phyloP scores from a whole-genome alignment of 2,888 invertebrate species.

The Lumbricus terrestris region DNA sequence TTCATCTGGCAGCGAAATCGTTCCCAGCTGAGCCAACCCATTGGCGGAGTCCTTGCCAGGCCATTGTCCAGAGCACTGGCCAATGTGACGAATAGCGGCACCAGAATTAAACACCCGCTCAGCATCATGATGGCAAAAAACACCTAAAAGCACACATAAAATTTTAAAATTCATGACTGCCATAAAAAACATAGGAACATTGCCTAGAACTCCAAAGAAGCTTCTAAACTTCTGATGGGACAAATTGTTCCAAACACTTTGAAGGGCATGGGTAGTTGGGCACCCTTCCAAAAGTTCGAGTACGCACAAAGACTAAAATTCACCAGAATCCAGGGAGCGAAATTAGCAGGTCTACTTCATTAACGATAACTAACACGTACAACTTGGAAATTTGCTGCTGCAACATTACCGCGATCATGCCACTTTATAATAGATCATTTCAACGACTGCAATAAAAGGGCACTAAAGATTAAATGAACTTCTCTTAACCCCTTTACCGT shows the following conservation, averaged over 20 bases:
- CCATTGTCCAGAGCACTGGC: constrained; percentile 49
- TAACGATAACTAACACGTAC: not conserved
- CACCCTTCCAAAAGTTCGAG: not conserved
- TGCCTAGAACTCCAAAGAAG: not conserved
- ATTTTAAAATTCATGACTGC: not conserved
- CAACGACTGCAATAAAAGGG: not conserved
- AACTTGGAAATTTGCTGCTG: not conserved
- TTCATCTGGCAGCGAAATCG: constrained; percentile 53
- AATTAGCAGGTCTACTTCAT: too few species aligned
- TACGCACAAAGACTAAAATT: not conserved
- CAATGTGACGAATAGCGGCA: not conserved
- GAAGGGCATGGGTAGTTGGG: not conserved
- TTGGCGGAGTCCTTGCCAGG: constrained; percentile 55
- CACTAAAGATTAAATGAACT: not conserved
- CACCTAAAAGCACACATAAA: not conserved
- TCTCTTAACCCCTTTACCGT: too few species aligned
- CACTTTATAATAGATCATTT: not conserved
- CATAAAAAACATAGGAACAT: not conserved
- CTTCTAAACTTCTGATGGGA: not conserved
- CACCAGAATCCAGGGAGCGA: not conserved
- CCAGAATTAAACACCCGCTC: not conserved
- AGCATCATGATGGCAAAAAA: not conserved
- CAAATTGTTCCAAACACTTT: not conserved
- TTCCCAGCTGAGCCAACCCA: constrained; percentile 58
- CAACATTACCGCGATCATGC: not conserved